These are phyloP conservation scores for Symphodus melops DNA, from an alignment of 2,113 vertebrate genomes.

Conservation along the genomic window DNA sequence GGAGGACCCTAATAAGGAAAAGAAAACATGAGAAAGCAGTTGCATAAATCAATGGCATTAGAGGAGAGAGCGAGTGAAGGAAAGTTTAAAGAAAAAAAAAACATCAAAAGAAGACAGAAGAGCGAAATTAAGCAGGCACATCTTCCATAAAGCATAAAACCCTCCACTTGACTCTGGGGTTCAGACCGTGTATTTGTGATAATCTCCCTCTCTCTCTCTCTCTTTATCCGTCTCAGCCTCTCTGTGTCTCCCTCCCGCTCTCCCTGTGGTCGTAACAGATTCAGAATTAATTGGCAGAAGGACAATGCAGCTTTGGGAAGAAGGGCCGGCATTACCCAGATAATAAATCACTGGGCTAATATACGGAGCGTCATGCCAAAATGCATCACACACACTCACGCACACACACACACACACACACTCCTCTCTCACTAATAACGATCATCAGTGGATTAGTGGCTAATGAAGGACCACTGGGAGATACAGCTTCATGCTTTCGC, in stretches of 20 bases:
- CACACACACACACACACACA: conserved; percentile 34
- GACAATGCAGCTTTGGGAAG: conserved; percentile 73
- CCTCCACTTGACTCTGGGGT: conserved; percentile 40
- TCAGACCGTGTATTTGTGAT: conserved; percentile 33
- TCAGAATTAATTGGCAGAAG: conserved; percentile 77
- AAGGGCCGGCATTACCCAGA: conserved; percentile 65
- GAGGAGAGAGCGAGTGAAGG: conserved; percentile 23
- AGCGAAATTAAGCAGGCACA: conserved; percentile 47
- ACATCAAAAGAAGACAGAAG: conserved; percentile 57
- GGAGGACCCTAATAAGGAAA: conserved; percentile 24
- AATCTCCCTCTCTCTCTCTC: conserved; percentile 18
- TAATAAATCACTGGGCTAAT: conserved; percentile 76
- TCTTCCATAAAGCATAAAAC: conserved; percentile 23
- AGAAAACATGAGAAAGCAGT: conserved; percentile 48
- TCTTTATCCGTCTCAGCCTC: background rate
- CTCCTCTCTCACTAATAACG: conserved; percentile 60
- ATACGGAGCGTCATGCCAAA: conserved; percentile 61
- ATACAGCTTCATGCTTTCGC: conserved; percentile 47
- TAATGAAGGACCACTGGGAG: conserved; percentile 74
- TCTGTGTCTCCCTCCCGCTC: background rate
- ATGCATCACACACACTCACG: conserved; percentile 40
- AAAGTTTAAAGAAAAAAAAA: conserved; percentile 31
- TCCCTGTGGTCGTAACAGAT: conserved; percentile 60
- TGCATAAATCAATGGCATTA: conserved; percentile 76
- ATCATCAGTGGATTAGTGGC: conserved; percentile 76